Base-by-base conservation (phyloP, 2,113 vertebrate species). In the Nesogale talazaci region DNA sequence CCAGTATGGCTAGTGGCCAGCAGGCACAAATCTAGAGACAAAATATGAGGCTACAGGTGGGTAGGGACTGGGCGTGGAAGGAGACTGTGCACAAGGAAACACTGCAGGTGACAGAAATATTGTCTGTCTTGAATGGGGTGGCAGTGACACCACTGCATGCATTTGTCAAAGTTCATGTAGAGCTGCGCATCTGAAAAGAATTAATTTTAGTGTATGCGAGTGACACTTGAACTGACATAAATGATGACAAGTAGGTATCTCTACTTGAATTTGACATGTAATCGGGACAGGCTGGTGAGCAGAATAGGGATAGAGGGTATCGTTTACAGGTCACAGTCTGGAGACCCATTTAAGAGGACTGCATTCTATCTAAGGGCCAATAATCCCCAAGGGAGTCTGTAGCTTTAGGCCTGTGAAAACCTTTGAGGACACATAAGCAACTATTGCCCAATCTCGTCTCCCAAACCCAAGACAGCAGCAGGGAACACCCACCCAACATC, bases 221-320 rank as follows among this genome's bases (percentile, higher is more conserved):
- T 76, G 15, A 16, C 16, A 76, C 12, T 12, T 59, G 74, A 40
- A 57, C 14, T 59, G 2, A 40, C 0, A 8, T 6, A 34, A 31
- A 22, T 65, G 77, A 31, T 42, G 70, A 52, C 59, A 40, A 34
- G 1, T 0, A 84, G 56, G 31, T 42, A 80, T 0, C 27, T 80
- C 14, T 22, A 40, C 4, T 89, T 16, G 27, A 14, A 74, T 63
- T 70, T 75, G 46, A 46, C 69, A 17, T 77, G 42, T 34, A 52
- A 46, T 79, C n/a, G 29, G 46, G 46, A 42, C 82, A 59, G 27
- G 77, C 57, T 40, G 20, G 63, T 52, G 27, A n/a, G 15, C 8
- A 52, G 69, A 79, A 77, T 70, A 91, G 87, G 83, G 92, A n/a
- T n/a, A 95, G 84, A 2, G 34, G 25, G 10, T 63, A 84, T 31